Evolutionary conservation across 64 coral and sea anemone genomes (phyloP).

Genomic region (Montipora foliosa): DNA sequence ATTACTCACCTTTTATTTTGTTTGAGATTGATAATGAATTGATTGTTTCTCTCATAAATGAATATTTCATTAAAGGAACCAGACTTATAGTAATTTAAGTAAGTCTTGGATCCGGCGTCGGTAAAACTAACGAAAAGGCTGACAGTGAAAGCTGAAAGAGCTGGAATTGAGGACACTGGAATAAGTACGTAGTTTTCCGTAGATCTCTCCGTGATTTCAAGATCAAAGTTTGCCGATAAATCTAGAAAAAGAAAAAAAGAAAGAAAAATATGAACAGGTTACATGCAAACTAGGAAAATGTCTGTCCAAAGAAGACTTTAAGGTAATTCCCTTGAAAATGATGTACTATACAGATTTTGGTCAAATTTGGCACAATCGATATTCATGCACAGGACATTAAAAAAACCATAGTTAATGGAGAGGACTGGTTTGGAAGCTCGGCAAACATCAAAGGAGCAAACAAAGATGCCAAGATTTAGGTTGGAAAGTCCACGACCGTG

Average conservation of each 20-base stretch:
- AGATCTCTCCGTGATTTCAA: constrained; percentile 47
- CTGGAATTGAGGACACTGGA: neutral
- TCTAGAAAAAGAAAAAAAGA: neutral
- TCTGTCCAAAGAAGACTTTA: too few species aligned
- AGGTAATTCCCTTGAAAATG: too few species aligned
- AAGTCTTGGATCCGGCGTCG: constrained; percentile 37
- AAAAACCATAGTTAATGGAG: too few species aligned
- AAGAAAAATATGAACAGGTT: too few species aligned
- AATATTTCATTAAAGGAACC: constrained; percentile 43
- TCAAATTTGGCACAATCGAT: too few species aligned
- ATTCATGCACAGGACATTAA: too few species aligned
- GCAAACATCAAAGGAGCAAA: too few species aligned
- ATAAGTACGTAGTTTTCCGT: neutral
- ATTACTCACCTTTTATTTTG: constrained; percentile 7
- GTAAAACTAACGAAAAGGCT: constrained; percentile 78
- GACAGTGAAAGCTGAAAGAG: constrained; percentile 55
- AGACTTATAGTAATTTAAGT: constrained; percentile 44
- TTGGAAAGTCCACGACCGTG: too few species aligned
- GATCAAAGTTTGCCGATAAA: constrained; percentile 37
- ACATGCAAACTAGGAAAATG: too few species aligned
- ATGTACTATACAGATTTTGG: too few species aligned
- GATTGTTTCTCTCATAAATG: constrained; percentile 22
- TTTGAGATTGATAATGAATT: constrained; percentile 33
- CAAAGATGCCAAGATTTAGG: too few species aligned
- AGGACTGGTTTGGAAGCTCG: too few species aligned